Conservation (phyloP, 2,113 vertebrate genomes). For the Dasyurus viverrinus region DNA sequence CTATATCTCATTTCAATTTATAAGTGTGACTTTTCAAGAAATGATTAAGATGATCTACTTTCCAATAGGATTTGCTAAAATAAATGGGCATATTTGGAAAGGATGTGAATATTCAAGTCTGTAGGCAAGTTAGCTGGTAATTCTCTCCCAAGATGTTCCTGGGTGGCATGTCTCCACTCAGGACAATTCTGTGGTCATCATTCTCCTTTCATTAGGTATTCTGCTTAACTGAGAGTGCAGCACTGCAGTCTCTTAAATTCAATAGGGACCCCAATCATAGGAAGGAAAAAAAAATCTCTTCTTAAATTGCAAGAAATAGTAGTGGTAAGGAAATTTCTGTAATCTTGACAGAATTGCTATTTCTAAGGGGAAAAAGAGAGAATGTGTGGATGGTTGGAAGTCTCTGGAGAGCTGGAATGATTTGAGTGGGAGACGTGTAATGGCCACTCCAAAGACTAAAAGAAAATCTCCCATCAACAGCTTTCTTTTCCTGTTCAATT, state of each 20-base stretch:
- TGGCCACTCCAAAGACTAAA: background rate
- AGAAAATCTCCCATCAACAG: background rate
- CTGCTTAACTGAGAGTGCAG: background rate
- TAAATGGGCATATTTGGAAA: constrained; percentile 50
- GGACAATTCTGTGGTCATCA: constrained; percentile 39
- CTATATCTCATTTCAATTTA: constrained; percentile 71
- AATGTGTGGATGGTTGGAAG: constrained; percentile 3
- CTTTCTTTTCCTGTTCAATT: constrained; percentile 20
- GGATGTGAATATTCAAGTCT: constrained; percentile 68
- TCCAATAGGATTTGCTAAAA: constrained; percentile 75
- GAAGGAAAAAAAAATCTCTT: constrained; percentile 20
- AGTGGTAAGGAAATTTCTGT: constrained; percentile 54
- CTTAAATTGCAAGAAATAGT: constrained; percentile 58
- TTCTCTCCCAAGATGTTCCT: constrained; percentile 25
- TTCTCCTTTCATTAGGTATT: constrained; percentile 10
- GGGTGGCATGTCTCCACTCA: constrained; percentile 15
- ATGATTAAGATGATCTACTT: constrained; percentile 74
- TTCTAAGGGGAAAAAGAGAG: constrained; percentile 50
- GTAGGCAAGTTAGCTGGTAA: constrained; percentile 56
- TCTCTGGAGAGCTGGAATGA: constrained; percentile 10
- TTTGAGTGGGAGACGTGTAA: background rate
- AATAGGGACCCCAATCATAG: constrained; percentile 31
- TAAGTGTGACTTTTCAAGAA: constrained; percentile 73
- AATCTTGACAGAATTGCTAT: constrained; percentile 54
- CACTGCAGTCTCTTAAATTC: constrained; percentile 39